Percentiles rank a stretch among this genome's conserved stretches.
phyloP scores from a whole-genome alignment of 2,113 vertebrate species.

The Sprattus sprattus region DNA sequence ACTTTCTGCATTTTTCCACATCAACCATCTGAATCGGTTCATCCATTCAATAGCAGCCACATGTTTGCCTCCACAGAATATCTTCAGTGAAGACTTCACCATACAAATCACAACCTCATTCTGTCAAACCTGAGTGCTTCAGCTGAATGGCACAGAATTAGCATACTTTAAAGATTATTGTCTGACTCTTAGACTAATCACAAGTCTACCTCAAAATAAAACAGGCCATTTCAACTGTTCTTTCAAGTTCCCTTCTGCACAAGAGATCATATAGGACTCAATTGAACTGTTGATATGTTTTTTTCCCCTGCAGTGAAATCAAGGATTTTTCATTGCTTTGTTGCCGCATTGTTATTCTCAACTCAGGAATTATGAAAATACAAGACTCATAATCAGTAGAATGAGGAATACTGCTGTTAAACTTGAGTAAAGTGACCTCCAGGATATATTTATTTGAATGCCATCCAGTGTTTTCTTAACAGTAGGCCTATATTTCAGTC shows the following conservation, averaged over 20 bases:
- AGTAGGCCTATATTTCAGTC: slow-evolving; percentile 30
- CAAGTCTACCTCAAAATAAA: not conserved
- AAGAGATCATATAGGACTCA: not conserved
- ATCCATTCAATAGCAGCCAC: not conserved
- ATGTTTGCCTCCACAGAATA: not conserved
- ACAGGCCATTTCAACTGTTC: not conserved
- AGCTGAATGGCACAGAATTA: not conserved
- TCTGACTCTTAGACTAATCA: not conserved
- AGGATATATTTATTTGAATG: slow-evolving; percentile 37
- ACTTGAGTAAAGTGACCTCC: not conserved
- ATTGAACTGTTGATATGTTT: not conserved
- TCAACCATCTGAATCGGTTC: not conserved
- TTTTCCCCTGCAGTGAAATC: not conserved
- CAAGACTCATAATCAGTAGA: not conserved
- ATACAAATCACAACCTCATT: slow-evolving; percentile 28
- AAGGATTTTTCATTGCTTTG: not conserved
- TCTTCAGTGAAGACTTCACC: not conserved
- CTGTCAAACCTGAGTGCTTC: slow-evolving; percentile 23
- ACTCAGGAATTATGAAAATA: not conserved
- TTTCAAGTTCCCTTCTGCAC: not conserved
- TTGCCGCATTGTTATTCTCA: not conserved
- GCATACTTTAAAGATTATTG: slow-evolving; percentile 28
- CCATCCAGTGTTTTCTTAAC: slow-evolving; percentile 23
- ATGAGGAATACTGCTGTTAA: not conserved
- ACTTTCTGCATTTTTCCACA: not conserved